phyloP scores from a whole-genome alignment of 1,140 invertebrate species.

The Monochamus saltuarius region DNA sequence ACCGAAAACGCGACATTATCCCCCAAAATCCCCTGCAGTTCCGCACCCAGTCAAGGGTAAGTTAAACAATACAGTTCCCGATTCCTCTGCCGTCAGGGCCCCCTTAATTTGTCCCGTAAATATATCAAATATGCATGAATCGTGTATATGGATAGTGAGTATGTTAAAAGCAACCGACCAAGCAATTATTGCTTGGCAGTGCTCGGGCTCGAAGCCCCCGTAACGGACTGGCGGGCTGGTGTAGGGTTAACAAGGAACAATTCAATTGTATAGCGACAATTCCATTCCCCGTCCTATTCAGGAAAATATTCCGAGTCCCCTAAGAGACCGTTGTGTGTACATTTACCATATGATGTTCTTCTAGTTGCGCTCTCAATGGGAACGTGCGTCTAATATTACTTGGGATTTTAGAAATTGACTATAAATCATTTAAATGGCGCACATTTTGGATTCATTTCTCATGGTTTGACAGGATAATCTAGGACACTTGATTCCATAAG shows the following conservation, averaged over 20 bases:
- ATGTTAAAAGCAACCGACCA: conserved; percentile 35
- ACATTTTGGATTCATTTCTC: neutral
- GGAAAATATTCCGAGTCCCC: conserved; percentile 46
- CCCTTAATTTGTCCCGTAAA: conserved; percentile 51
- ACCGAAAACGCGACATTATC: neutral
- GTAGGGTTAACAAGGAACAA: conserved; percentile 52
- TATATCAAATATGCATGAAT: conserved; percentile 52
- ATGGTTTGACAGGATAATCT: too few species aligned
- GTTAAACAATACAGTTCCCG: conserved; percentile 45
- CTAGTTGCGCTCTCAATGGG: conserved; percentile 31
- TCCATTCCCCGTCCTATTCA: conserved; percentile 45
- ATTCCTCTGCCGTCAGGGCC: conserved; percentile 34
- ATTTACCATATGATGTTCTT: conserved; percentile 48
- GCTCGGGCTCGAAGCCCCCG: neutral
- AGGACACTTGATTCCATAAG: too few species aligned
- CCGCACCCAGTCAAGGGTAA: conserved; percentile 21
- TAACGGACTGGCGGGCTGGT: conserved; percentile 32
- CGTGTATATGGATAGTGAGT: conserved; percentile 42
- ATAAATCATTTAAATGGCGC: conserved; percentile 37
- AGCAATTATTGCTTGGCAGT: conserved; percentile 13
- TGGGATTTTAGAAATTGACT: conserved; percentile 27
- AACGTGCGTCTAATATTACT: conserved; percentile 28
- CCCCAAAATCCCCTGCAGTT: conserved; percentile 7
- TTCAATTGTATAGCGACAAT: conserved; percentile 48
- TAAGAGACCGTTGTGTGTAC: conserved; percentile 41